Conservation (phyloP, 1,140 invertebrate genomes). For the Spodoptera litura region DNA sequence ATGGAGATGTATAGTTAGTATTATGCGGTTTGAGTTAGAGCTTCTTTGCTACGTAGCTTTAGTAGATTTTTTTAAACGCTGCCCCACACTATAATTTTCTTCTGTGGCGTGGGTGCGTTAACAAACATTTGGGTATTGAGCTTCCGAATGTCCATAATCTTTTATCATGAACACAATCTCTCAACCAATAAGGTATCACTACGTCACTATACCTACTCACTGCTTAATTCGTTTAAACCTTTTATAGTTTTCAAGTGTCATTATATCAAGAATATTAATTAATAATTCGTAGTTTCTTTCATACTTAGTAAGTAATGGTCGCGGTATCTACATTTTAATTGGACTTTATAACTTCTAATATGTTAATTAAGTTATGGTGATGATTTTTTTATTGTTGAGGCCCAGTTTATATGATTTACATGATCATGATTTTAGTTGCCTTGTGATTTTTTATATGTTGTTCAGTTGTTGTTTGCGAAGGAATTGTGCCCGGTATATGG, state of each 20-base stretch:
- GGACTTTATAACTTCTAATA: constrained; percentile 2
- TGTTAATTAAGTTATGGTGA: constrained; percentile 6
- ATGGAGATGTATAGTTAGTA: background rate
- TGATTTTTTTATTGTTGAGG: constrained; percentile 25
- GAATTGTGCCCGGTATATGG: no score
- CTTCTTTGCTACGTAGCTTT: background rate
- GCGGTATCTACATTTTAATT: constrained; percentile 17
- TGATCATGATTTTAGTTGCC: background rate
- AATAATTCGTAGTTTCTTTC: constrained; percentile 9
- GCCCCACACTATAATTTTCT: no score
- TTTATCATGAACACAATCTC: no score
- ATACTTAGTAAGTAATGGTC: background rate
- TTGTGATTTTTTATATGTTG: constrained; percentile 1
- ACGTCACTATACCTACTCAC: background rate
- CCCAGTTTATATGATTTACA: background rate
- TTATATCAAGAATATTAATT: constrained; percentile 23
- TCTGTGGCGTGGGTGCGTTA: no score
- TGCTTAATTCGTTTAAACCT: background rate
- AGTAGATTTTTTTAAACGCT: no score
- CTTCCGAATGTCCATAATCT: no score
- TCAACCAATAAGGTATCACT: background rate
- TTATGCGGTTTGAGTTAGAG: background rate
- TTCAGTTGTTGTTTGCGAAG: no score
- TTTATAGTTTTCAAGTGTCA: constrained; percentile 15
- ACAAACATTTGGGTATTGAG: no score